Evolutionary conservation across 2,888 invertebrate species (phyloP), one percentile per base, ranked within the genome.

Genomic region (Drosophila lacicola): DNA sequence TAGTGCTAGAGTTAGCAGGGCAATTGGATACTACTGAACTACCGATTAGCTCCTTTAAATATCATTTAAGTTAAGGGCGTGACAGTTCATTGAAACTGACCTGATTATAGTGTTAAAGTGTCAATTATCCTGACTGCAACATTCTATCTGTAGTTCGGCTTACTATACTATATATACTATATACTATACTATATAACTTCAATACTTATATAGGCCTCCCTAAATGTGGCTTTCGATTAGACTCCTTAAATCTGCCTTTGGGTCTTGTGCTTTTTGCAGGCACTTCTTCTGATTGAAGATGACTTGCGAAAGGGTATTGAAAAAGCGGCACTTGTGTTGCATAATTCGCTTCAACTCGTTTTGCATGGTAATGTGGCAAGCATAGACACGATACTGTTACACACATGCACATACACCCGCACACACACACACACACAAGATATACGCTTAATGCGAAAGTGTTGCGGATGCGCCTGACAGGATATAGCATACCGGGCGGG

Each of bases 391-490:
- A 42, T 63, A 19, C 29, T 41, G 36, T 19, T 19, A 49, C 42
- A 21, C 21, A 36, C 14, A 34, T 19, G 10, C 21, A 49, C n/a
- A 49, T 19, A 21, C 41, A 29, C n/a, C 42, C 21, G 25, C 14
- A 10, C n/a, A 13, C 8, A 25, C 2, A 37, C n/a, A 37, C 4
- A 39, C 2, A 29, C 2, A 44, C 25, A 39, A 39, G 29, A 21
- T 61, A 46, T n/a, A 45, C 42, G 39, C 60, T 64, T 68, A 76
- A 76, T 65, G 75, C 42, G 65, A 76, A 76, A 76, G 77, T 76
- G 77, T 76, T 76, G 84, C 83, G 78, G 77, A 74, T 68, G 72
- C 63, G 69, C 54, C 73, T 72, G 67, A 60, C 84, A 83, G 84
- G 84, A 84, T 83, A 83, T 81, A 68, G 63, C 78, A 78, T 78